These are phyloP conservation scores for Drosophila albomicans DNA, from an alignment of 1,140 invertebrate species.

Conservation along the genomic window DNA sequence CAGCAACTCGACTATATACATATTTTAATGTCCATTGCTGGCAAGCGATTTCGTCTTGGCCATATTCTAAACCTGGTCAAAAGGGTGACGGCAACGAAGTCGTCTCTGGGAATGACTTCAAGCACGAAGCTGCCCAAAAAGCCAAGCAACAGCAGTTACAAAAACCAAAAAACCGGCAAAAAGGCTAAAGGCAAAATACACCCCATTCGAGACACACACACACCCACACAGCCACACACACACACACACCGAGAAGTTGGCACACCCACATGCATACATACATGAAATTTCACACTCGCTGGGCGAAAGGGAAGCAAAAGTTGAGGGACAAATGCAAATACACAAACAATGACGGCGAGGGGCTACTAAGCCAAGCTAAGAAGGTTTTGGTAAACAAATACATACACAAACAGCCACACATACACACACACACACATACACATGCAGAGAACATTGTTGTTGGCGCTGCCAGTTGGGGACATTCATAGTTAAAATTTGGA, in stretches of 20 bases:
- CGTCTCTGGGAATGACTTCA: constrained; percentile 43
- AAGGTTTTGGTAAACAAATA: constrained; percentile 82
- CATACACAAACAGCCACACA: constrained; percentile 47
- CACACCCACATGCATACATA: constrained; percentile 25
- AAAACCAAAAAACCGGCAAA: constrained; percentile 62
- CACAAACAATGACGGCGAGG: constrained; percentile 78
- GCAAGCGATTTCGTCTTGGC: constrained; percentile 34
- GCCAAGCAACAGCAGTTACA: constrained; percentile 56
- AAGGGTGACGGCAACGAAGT: constrained; percentile 22
- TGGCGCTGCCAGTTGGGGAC: constrained; percentile 56
- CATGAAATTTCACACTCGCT: constrained; percentile 77
- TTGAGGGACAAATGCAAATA: constrained; percentile 77
- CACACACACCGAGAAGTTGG: constrained; percentile 2
- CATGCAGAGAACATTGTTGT: constrained; percentile 24
- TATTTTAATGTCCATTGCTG: constrained; percentile 49
- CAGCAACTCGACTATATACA: constrained; percentile 48
- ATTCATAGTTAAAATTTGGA: constrained; percentile 83
- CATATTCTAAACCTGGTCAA: constrained; percentile 57
- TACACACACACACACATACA: constrained; percentile 39
- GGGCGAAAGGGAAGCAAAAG: constrained; percentile 28
- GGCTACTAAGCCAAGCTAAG: constrained; percentile 82
- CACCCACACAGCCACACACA: constrained; percentile 5
- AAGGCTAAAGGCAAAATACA: constrained; percentile 66
- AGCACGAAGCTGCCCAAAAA: constrained; percentile 34
- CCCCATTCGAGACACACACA: constrained; percentile 19